Percentiles rank a stretch among this genome's conserved stretches.
Evolutionary conservation across 2,797 vertebrate genomes (phyloP).

Genomic region (Mus caroli): DNA sequence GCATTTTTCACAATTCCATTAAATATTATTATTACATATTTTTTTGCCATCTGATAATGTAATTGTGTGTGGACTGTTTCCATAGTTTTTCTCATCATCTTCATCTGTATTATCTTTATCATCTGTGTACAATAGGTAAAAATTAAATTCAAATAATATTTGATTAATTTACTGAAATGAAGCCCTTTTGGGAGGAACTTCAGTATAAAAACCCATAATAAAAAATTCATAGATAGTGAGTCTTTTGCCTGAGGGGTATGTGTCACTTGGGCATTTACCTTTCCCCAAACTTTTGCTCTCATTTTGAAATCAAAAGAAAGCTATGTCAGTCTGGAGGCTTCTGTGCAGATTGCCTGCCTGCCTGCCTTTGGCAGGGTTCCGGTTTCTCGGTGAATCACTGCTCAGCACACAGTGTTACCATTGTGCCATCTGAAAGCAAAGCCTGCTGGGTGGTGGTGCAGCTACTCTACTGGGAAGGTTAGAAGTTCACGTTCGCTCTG

Average conservation of each 20-base stretch:
- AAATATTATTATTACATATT: constrained; percentile 18
- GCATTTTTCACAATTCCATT: constrained; percentile 41
- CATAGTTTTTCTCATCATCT: constrained; percentile 17
- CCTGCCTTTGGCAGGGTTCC: constrained; percentile 65
- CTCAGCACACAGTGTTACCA: constrained; percentile 61
- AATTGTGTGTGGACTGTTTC: constrained; percentile 45
- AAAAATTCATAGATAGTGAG: neutral
- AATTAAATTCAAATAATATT: constrained; percentile 52
- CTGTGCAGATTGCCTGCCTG: constrained; percentile 59
- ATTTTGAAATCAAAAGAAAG: constrained; percentile 64
- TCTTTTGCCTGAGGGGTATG: neutral
- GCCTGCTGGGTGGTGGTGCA: constrained; percentile 44
- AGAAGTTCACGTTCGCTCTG: constrained; percentile 69
- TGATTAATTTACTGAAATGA: constrained; percentile 41
- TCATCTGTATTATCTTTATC: neutral
- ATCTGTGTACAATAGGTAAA: constrained; percentile 38
- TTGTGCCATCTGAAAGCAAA: constrained; percentile 57
- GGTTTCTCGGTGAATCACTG: constrained; percentile 28
- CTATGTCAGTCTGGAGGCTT: constrained; percentile 21
- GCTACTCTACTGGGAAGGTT: constrained; percentile 47
- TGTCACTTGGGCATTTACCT: neutral
- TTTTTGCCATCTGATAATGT: constrained; percentile 16
- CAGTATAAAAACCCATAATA: neutral
- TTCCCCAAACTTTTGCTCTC: constrained; percentile 29
- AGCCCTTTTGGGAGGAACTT: neutral